A percentile compares a stretch with the other conserved stretches of the same genome.
Conservation (phyloP, 2,797 vertebrate species). For the Uromys caudimaculatus region DNA sequence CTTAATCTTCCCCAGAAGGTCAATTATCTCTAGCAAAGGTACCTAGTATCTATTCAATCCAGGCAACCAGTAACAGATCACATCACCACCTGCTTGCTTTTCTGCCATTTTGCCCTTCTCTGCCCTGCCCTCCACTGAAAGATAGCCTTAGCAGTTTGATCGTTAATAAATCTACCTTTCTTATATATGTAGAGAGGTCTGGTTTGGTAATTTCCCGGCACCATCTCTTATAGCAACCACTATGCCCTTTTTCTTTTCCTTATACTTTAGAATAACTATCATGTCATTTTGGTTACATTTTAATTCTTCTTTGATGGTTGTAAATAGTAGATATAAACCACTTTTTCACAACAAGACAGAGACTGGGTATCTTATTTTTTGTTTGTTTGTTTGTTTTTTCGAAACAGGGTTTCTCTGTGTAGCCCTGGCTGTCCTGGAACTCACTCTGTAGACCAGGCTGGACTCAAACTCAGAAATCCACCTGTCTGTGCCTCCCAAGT, state of each 20-base stretch:
- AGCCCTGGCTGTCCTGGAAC: no score
- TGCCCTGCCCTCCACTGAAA: not conserved
- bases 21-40: not conserved
- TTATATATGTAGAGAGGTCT: not conserved
- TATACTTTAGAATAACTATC: not conserved
- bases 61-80: not conserved
- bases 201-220: not conserved
- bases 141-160: not conserved
- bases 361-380: not conserved
- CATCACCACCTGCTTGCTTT: not conserved
- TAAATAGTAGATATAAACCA: not conserved
- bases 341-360: not conserved
- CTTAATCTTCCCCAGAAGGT: not conserved
- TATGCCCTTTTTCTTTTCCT: not conserved
- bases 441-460: no score
- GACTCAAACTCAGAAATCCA: no score
- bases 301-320: not conserved
- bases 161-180: not conserved
- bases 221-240: not conserved
- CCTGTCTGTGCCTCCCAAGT: no score
- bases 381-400: no score
- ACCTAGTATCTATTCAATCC: not conserved
- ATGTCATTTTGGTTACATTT: constrained; percentile 15
- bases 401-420: no score
- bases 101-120: not conserved